Evolutionary conservation across 2,113 vertebrate genomes (phyloP).

Genomic region (Paraplagusia blochii): DNA sequence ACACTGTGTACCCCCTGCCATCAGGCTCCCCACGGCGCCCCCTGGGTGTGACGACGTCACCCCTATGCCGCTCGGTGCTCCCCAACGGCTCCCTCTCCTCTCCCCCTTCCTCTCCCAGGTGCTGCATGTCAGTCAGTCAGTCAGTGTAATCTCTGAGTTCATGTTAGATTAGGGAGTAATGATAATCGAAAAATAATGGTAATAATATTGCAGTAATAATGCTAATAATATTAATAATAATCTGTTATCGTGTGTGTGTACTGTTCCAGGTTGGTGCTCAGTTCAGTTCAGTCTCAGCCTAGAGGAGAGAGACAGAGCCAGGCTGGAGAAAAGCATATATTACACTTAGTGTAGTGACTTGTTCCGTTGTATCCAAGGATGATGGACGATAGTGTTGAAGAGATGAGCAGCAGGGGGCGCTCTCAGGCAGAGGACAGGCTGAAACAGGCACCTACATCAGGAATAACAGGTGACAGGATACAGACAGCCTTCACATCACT

Average conservation of each 20-base stretch:
- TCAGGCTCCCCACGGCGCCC: slow-evolving; percentile 44
- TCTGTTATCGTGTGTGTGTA: slow-evolving; percentile 73
- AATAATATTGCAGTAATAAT: slow-evolving; percentile 71
- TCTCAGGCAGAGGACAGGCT: slow-evolving; percentile 25
- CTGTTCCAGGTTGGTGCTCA: slow-evolving; percentile 72
- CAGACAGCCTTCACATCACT: no score
- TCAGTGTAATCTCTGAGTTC: slow-evolving; percentile 71
- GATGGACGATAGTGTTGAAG: slow-evolving; percentile 43
- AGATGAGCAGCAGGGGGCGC: slow-evolving; percentile 14
- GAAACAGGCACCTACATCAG: no score
- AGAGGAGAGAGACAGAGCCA: slow-evolving; percentile 47
- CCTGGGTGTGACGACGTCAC: slow-evolving; percentile 55
- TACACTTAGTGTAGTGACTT: slow-evolving; percentile 75
- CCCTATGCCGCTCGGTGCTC: slow-evolving; percentile 55
- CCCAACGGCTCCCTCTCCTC: slow-evolving; percentile 23
- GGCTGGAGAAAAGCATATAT: slow-evolving; percentile 67
- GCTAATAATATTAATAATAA: slow-evolving; percentile 75
- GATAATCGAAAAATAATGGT: slow-evolving; percentile 68
- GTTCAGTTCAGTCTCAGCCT: slow-evolving; percentile 72
- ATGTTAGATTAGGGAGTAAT: slow-evolving; percentile 75
- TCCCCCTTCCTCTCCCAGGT: slow-evolving; percentile 43
- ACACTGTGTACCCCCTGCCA: slow-evolving; percentile 62
- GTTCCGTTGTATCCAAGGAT: slow-evolving; percentile 64
- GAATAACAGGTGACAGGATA: no score
- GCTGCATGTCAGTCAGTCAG: slow-evolving; percentile 76